Percentiles rank a stretch among this genome's conserved stretches.
These are phyloP conservation scores for Aleiodes testaceus DNA, from an alignment of 2,888 invertebrate species.

Conservation along the genomic window DNA sequence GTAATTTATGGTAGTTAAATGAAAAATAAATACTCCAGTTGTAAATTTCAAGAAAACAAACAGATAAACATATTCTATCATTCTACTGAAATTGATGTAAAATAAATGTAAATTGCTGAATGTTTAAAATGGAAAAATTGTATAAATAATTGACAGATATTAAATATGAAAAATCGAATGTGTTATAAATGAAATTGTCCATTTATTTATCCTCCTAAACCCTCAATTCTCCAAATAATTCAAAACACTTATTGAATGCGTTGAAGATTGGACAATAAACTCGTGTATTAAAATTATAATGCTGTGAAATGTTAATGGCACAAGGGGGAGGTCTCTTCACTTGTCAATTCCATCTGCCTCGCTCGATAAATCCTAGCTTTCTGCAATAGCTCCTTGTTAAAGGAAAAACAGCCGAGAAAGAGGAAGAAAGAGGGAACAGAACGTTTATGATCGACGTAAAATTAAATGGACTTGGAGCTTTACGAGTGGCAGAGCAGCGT, in stretches of 20 bases:
- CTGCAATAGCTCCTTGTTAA: not conserved
- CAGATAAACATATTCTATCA: slow-evolving; percentile 4
- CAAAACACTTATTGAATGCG: too few species aligned
- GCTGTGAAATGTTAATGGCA: not conserved
- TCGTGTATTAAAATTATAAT: not conserved
- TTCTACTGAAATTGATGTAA: slow-evolving; percentile 12
- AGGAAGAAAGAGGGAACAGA: not conserved
- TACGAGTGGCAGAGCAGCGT: slow-evolving; percentile 48
- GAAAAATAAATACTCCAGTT: not conserved
- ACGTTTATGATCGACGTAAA: slow-evolving; percentile 55
- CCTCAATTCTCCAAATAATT: too few species aligned
- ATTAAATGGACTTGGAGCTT: slow-evolving; percentile 57
- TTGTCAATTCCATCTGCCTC: slow-evolving; percentile 27
- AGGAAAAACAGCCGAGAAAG: not conserved
- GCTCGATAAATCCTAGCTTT: slow-evolving; percentile 8
- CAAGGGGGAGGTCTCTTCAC: not conserved
- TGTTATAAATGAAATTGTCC: too few species aligned
- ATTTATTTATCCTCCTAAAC: too few species aligned
- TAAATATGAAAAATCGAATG: too few species aligned
- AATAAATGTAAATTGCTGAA: slow-evolving; percentile 12
- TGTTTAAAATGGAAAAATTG: slow-evolving; percentile 11
- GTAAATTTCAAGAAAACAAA: not conserved
- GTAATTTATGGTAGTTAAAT: not conserved
- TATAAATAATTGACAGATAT: not conserved
- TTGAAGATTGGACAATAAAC: not conserved